Base-by-base conservation (phyloP, 2,888 invertebrate genomes). In the Idaea straminata region DNA sequence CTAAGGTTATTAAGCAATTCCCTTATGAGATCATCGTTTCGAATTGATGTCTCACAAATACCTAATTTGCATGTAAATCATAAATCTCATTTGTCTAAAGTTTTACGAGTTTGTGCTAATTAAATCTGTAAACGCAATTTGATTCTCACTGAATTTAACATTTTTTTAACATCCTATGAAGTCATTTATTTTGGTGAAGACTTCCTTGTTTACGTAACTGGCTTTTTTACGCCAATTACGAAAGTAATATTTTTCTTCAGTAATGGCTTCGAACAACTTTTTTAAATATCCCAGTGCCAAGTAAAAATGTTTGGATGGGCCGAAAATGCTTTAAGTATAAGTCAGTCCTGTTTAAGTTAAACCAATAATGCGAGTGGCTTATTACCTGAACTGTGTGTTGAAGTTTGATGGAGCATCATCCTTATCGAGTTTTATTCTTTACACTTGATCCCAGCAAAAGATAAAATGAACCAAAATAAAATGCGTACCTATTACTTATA, bases 71-170 rank as follows among this genome's bases (percentile, higher is more conserved):
- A 47, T 47, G 47, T 47, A 47, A 47, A 47, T 13, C 47, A 47
- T 47, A 47, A 47, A 47, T 47, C 47, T 47, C 47, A 47, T 47
- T 47, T 47, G 47, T 47, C 47, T 47, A 47, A 47, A 47, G 47
- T 47, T 47, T 47, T 47, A 47, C 47, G 47, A 47, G 13, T 47
- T 47, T 47, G 47, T 47, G 47, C 47, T 47, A 47, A 47, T 47
- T 47, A 47, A 47, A 47, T 47, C 47, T 47, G 47, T 47, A 47
- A 47, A 47, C 47, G 47, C 47, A 47, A 47, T 7, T 13, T 47
- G 47, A 47, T 47, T 47, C 47, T 47, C 47, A 47, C 47, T 47
- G 47, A 47, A 47, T 47, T 47, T 7, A 47, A 47, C 47, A 47
- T 47, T 47, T 47, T 47, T 47, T 47, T 47, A 10, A 47, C 47